These are phyloP conservation scores for Mythimna albipuncta DNA, from an alignment of 2,888 invertebrate species.

Conservation along the genomic window DNA sequence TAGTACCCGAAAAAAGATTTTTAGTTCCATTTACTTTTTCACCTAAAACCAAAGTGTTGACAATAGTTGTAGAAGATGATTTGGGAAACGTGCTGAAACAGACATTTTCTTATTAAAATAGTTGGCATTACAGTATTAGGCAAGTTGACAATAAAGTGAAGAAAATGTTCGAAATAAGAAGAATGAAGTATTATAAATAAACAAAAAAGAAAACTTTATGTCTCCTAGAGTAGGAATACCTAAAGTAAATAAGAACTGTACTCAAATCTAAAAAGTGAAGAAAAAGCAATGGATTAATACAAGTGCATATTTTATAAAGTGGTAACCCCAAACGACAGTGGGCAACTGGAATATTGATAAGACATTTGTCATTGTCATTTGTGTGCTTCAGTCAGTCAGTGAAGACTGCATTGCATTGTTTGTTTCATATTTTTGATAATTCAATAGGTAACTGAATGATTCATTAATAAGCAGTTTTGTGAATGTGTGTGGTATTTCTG, in stretches of 20 bases:
- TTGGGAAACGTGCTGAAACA: slow-evolving; percentile 93
- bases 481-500: slow-evolving; percentile 60
- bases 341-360: slow-evolving; percentile 66
- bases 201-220: slow-evolving; percentile 37
- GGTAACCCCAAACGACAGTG: slow-evolving; percentile 66
- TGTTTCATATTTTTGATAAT: slow-evolving; percentile 22
- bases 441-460: slow-evolving; percentile 7
- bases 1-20: slow-evolving; percentile 90
- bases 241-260: slow-evolving; percentile 33
- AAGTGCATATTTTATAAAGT: slow-evolving; percentile 59
- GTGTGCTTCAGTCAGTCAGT: slow-evolving; percentile 18
- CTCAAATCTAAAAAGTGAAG: slow-evolving; percentile 36
- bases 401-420: slow-evolving; percentile 10
- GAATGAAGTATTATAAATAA: slow-evolving; percentile 39
- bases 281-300: slow-evolving; percentile 37
- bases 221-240: slow-evolving; percentile 51
- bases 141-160: slow-evolving; percentile 84
- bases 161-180: slow-evolving; percentile 54
- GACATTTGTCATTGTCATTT: slow-evolving; percentile 48
- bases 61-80: slow-evolving; percentile 93
- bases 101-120: slow-evolving; percentile 88
- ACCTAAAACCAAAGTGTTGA: slow-evolving; percentile 86
- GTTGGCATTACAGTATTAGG: slow-evolving; percentile 61
- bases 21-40: slow-evolving; percentile 89
- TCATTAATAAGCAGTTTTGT: slow-evolving; percentile 35